Evolutionary conservation across 2,797 vertebrate species (phyloP), one percentile per base, ranked within the genome.

Genomic region (Microhierax caerulescens): DNA sequence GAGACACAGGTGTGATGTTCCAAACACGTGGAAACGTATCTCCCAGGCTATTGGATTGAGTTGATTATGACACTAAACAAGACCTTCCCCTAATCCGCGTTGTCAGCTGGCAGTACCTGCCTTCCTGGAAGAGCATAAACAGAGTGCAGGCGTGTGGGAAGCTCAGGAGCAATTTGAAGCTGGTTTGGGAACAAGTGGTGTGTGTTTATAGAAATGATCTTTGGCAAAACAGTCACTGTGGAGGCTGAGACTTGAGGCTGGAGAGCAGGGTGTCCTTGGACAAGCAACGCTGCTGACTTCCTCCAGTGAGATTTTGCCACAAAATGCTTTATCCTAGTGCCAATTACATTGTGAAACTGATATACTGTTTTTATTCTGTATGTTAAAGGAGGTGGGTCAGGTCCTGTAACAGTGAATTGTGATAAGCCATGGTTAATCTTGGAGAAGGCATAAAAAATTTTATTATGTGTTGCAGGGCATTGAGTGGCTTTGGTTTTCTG

Each of bases 401-500:
- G 41, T 79, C 13, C 47, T 48, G 24, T 56, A 67, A 50, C 8
- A 63, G 82, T 60, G 67, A 45, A 80, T 54, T 97, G 82, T 91
- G 94, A 43, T 75, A 94, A 93, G 39, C 96, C 69, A 21, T 37
- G 59, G 73, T 30, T 16, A 86, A 95, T 95, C 93, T 93, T 88
- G 81, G 80, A 91, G 56, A 81, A 70, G 82, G 67, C 82, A 63
- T 50, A 41, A 87, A 41, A 12, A 65, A 65, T 79, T 78, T 86
- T 21, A 12, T 63, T 48, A 8, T 10, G 53, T 67, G 41, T 65
- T 70, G 60, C 14, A 75, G 73, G 53, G 41, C 37, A 9, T 30
- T 68, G 43, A 37, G 85, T 96, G 65, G 57, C 43, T 67, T 41
- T 47, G 24, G 2, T 73, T 96, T 95, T 87, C 74, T 56, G 63